Conservation (phyloP, 2,113 vertebrate genomes). For the Pristiophorus japonicus region DNA sequence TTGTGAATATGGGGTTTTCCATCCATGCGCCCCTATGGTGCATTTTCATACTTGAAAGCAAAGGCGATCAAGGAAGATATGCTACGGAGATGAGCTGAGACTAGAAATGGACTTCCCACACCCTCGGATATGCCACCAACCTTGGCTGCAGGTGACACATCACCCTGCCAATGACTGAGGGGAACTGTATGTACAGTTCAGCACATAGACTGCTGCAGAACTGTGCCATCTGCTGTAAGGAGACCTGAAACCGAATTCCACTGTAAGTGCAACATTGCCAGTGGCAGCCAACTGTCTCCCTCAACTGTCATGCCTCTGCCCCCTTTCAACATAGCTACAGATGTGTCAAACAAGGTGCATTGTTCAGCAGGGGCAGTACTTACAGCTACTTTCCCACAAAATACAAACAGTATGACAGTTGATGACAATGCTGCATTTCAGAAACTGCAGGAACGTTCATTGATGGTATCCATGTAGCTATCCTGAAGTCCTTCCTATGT, state of each 20-base stretch:
- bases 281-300: neutral
- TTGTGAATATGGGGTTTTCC: neutral
- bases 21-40: neutral
- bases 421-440: neutral
- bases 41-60: neutral
- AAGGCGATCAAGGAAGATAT: neutral
- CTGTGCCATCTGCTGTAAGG: neutral
- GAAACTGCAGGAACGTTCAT: neutral
- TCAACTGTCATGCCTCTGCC: neutral
- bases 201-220: neutral
- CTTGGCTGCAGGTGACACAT: neutral
- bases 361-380: neutral
- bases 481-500: neutral
- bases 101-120: neutral
- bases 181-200: neutral
- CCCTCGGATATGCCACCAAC: too few species aligned
- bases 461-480: neutral
- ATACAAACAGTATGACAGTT: neutral
- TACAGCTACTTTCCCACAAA: neutral
- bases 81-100: neutral
- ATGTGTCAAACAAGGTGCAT: neutral
- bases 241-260: neutral
- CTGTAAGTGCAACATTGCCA: neutral
- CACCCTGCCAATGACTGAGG: neutral
- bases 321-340: neutral